Conservation (phyloP, 2,113 vertebrate genomes). For the Sprattus sprattus region DNA sequence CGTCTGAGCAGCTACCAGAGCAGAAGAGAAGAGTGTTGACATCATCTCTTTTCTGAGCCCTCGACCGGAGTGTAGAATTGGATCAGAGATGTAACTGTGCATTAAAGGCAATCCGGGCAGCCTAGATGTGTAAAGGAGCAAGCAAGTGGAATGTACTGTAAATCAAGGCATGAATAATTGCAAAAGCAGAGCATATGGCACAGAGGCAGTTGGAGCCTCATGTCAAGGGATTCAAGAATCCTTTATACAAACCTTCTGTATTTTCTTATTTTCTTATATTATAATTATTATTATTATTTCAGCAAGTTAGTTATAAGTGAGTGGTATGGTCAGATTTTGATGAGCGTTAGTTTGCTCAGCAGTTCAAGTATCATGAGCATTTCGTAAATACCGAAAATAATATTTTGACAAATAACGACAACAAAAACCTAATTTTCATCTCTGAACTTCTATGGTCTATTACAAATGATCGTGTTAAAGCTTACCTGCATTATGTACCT, state of each 20-base stretch:
- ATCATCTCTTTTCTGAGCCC: slow-evolving; percentile 41
- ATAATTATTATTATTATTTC: neutral
- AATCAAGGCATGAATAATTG: slow-evolving; percentile 26
- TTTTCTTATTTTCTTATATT: neutral
- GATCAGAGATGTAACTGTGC: slow-evolving; percentile 65
- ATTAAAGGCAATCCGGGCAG: slow-evolving; percentile 58
- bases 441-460: neutral
- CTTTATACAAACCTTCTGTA: slow-evolving; percentile 48
- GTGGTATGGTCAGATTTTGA: neutral
- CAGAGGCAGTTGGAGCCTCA: neutral
- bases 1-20: slow-evolving; percentile 50
- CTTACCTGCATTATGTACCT: neutral
- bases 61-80: slow-evolving; percentile 63
- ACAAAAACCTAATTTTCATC: neutral
- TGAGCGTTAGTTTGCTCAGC: neutral
- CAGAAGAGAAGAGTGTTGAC: slow-evolving; percentile 46
- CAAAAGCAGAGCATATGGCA: slow-evolving; percentile 21
- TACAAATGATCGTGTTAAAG: neutral
- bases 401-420: neutral
- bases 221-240: neutral
- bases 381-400: no score
- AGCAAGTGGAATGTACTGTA: slow-evolving; percentile 26
- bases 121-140: slow-evolving; percentile 26
- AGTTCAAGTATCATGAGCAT: no score
- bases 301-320: neutral